These are phyloP conservation scores for Cheilosia vulpina DNA, from an alignment of 2,888 invertebrate genomes.

Conservation along the genomic window DNA sequence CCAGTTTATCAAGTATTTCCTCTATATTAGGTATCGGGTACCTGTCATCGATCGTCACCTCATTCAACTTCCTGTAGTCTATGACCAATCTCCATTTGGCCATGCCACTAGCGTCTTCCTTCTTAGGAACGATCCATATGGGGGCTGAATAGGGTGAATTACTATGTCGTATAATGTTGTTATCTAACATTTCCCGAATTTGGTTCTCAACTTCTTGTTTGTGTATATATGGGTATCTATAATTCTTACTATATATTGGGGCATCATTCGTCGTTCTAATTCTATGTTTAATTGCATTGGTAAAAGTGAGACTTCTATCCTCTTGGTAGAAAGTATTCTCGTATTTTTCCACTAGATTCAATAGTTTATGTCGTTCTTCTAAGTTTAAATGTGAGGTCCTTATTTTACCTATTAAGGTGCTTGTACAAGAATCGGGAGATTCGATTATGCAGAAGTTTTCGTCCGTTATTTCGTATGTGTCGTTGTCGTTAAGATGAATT, in stretches of 20 bases:
- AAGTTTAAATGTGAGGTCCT: conserved; percentile 24
- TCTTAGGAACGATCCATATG: conserved; percentile 68
- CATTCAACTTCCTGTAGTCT: too few relatives aligned
- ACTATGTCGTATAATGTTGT: conserved; percentile 59
- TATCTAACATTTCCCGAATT: conserved; percentile 59
- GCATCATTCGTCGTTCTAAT: conserved; percentile 53
- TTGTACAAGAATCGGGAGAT: background rate
- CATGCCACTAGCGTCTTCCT: conserved; percentile 56
- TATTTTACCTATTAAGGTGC: background rate
- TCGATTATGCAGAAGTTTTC: background rate
- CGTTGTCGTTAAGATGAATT: conserved; percentile 1
- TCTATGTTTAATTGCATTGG: conserved; percentile 38
- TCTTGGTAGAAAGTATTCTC: conserved; percentile 49
- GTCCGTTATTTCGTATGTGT: background rate
- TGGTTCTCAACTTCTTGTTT: conserved; percentile 61
- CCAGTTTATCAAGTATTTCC: conserved; percentile 49
- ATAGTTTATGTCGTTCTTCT: conserved; percentile 25
- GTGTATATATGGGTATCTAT: conserved; percentile 64
- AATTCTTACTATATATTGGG: conserved; percentile 42
- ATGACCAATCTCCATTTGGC: conserved; percentile 68
- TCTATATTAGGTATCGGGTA: conserved; percentile 73
- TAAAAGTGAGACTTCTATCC: conserved; percentile 37
- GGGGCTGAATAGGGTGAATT: conserved; percentile 65
- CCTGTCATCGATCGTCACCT: conserved; percentile 68
- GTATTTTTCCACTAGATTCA: conserved; percentile 32